Conservation (phyloP, 2,797 vertebrate species). For the Xyrichtys novacula region DNA sequence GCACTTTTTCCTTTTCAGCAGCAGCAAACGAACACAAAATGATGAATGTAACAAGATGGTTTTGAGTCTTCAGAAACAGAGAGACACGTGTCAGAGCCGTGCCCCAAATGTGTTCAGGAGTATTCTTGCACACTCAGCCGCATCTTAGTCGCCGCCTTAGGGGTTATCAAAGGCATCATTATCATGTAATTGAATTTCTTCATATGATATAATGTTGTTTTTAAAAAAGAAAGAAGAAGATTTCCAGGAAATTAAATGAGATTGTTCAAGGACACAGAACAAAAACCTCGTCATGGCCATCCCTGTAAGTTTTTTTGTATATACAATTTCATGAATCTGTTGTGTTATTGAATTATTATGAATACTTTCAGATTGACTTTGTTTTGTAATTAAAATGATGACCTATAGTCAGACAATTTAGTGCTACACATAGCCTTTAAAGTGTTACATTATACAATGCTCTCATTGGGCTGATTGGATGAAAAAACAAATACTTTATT, state of each 20-base stretch:
- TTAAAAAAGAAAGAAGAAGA: conserved; percentile 24
- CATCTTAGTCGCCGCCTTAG: conserved; percentile 21
- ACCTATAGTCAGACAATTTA: conserved; percentile 14
- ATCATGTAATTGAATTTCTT: conserved; percentile 36
- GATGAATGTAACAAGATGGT: conserved; percentile 10
- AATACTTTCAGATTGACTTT: background rate
- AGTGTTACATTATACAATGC: conserved; percentile 5
- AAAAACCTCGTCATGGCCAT: background rate
- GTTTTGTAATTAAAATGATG: conserved; percentile 6
- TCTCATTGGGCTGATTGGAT: conserved; percentile 1
- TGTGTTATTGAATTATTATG: background rate
- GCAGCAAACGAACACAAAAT: background rate
- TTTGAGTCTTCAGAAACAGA: conserved; percentile 9
- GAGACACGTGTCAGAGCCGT: conserved; percentile 24
- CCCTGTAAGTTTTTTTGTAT: background rate
- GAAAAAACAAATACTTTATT: background rate
- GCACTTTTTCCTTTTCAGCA: conserved; percentile 1
- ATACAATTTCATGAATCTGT: too few species aligned
- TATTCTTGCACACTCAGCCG: conserved; percentile 23
- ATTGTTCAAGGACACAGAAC: conserved; percentile 18
- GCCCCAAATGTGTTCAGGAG: conserved; percentile 21
- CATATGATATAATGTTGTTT: conserved; percentile 25
- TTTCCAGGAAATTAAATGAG: conserved; percentile 27
- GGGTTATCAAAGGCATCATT: conserved; percentile 40
- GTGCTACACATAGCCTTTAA: background rate